phyloP scores from a whole-genome alignment of 2,888 invertebrate genomes.

The Limnephilus lunatus region DNA sequence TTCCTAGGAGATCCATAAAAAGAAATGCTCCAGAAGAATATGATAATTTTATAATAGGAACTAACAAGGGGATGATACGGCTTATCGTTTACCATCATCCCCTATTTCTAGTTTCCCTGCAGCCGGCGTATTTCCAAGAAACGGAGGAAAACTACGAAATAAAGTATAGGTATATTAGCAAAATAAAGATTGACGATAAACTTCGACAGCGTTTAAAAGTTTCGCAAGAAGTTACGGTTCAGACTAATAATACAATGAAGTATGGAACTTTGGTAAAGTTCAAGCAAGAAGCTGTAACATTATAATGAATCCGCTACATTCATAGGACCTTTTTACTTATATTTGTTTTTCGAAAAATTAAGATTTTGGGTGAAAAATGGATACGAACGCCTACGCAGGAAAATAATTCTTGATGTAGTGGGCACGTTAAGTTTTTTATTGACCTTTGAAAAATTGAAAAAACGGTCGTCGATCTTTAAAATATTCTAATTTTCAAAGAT shows the following conservation, averaged over 20 bases:
- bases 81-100: slow-evolving; percentile 11
- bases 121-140: slow-evolving; percentile 41
- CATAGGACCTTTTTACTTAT: background rate
- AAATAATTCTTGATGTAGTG: no score
- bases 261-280: background rate
- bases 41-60: slow-evolving; percentile 63
- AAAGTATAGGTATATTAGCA: slow-evolving; percentile 53
- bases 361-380: background rate
- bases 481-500: background rate
- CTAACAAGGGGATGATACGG: slow-evolving; percentile 21
- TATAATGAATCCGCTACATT: background rate
- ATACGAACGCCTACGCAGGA: background rate
- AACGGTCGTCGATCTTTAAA: no score
- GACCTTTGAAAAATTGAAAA: background rate
- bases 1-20: slow-evolving; percentile 64
- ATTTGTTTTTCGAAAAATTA: no score
- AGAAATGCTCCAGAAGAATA: slow-evolving; percentile 62
- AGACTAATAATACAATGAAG: background rate
- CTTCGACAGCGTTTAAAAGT: slow-evolving; percentile 51
- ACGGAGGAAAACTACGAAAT: slow-evolving; percentile 57
- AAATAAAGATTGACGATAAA: slow-evolving; percentile 60
- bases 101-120: slow-evolving; percentile 20
- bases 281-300: background rate
- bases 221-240: slow-evolving; percentile 36
- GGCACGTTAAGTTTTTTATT: no score